Percentiles rank a stretch among this genome's conserved stretches.
Evolutionary conservation across 2,113 vertebrate genomes (phyloP).

Genomic region (Ciconia boyciana): DNA sequence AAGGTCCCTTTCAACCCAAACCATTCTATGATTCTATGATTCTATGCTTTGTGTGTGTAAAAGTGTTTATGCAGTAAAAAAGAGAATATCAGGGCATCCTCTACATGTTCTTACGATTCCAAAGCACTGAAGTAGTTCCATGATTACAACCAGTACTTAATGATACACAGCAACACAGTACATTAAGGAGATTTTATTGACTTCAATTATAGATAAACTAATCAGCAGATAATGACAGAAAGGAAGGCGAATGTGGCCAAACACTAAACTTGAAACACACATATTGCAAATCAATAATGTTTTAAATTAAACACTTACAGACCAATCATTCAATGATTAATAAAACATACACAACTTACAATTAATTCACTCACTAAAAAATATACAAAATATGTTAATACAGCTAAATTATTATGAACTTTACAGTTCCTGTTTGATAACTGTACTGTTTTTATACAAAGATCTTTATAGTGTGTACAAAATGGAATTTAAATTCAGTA

Average conservation of each 20-base stretch:
- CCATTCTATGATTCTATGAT: too few species aligned
- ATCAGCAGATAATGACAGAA: conserved; percentile 38
- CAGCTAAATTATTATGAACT: not conserved
- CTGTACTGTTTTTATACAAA: not conserved
- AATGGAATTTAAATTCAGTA: not conserved
- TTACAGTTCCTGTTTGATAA: not conserved
- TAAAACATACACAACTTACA: not conserved
- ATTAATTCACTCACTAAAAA: not conserved
- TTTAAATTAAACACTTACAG: not conserved
- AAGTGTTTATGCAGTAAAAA: not conserved
- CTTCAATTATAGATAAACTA: conserved; percentile 56
- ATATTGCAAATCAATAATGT: conserved; percentile 41
- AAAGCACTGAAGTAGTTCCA: not conserved
- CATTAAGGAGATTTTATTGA: conserved; percentile 58
- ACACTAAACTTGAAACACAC: not conserved
- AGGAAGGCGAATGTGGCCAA: conserved; percentile 19
- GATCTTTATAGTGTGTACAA: not conserved
- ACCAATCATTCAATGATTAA: not conserved
- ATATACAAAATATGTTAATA: not conserved
- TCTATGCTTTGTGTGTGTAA: not conserved
- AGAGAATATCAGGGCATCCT: not conserved
- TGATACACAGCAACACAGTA: conserved; percentile 8
- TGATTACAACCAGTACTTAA: conserved; percentile 16
- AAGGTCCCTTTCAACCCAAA: too few species aligned
- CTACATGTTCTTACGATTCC: not conserved